Evolutionary conservation across 2,797 vertebrate genomes (phyloP).

Genomic region (Parotocinclus haroldoi): DNA sequence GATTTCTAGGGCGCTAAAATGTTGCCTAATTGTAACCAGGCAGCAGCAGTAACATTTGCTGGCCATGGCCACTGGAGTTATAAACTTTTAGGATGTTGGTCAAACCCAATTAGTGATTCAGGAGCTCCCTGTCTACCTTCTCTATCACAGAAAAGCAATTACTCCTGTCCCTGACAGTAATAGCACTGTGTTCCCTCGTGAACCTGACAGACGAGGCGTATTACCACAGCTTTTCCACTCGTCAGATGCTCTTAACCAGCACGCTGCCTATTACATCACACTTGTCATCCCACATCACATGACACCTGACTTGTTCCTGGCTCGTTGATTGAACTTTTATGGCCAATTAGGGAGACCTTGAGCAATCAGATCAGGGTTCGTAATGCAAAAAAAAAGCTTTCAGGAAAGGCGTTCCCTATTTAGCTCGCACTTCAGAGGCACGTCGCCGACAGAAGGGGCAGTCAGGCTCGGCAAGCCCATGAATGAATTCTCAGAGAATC

Average conservation of each 20-base stretch:
- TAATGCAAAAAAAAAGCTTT: not conserved
- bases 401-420: conserved; percentile 2
- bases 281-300: conserved; percentile 27
- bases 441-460: not conserved
- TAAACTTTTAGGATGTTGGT: conserved; percentile 15
- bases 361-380: conserved; percentile 5
- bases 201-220: conserved; percentile 33
- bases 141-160: conserved; percentile 42
- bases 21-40: no score
- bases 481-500: no score
- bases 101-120: conserved; percentile 7
- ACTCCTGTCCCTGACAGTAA: conserved; percentile 31
- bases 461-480: no score
- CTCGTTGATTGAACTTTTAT: not conserved
- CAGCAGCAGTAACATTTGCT: no score
- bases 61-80: not conserved
- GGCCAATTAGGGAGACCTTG: conserved; percentile 1
- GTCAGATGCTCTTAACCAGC: conserved; percentile 23
- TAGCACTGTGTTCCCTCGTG: conserved; percentile 12
- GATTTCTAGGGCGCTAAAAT: no score
- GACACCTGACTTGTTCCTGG: conserved; percentile 4
- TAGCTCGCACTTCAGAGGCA: not conserved
- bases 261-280: conserved; percentile 20
- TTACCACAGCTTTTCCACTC: conserved; percentile 3
- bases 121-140: conserved; percentile 13